phyloP scores from a whole-genome alignment of 2,797 vertebrate genomes.

The Malurus splendens region DNA sequence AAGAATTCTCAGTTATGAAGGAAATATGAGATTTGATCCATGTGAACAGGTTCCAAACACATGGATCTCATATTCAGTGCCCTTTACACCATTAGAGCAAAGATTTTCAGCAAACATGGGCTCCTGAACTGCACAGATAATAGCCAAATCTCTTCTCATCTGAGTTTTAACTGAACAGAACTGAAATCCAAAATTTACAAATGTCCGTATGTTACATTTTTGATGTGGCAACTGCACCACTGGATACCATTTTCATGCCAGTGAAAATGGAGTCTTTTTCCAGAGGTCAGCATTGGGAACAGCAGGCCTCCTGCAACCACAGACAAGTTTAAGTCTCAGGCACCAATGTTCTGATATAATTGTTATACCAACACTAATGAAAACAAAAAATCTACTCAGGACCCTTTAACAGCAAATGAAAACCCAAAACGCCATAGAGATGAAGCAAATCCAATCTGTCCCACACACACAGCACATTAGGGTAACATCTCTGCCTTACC shows the following conservation, averaged over 20 bases:
- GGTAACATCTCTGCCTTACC: conserved; percentile 67
- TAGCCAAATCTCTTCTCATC: background rate
- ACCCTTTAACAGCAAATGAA: background rate
- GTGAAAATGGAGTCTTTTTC: background rate
- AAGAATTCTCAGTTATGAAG: background rate
- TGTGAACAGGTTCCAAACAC: background rate
- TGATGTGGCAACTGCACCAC: background rate
- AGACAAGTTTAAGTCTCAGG: background rate
- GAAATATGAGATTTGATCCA: background rate
- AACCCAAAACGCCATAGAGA: background rate
- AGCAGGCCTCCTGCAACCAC: background rate
- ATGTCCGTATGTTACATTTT: background rate
- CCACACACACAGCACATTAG: background rate
- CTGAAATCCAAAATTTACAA: background rate
- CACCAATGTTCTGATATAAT: background rate
- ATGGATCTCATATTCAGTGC: background rate
- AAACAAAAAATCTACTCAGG: background rate
- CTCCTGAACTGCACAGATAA: background rate
- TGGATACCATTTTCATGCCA: background rate
- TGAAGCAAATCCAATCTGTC: background rate
- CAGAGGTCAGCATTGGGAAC: background rate
- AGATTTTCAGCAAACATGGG: background rate
- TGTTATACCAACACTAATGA: background rate
- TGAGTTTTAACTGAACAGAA: background rate
- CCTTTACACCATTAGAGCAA: background rate